phyloP scores from a whole-genome alignment of 2,797 vertebrate species.

The Steatocranus sp. region DNA sequence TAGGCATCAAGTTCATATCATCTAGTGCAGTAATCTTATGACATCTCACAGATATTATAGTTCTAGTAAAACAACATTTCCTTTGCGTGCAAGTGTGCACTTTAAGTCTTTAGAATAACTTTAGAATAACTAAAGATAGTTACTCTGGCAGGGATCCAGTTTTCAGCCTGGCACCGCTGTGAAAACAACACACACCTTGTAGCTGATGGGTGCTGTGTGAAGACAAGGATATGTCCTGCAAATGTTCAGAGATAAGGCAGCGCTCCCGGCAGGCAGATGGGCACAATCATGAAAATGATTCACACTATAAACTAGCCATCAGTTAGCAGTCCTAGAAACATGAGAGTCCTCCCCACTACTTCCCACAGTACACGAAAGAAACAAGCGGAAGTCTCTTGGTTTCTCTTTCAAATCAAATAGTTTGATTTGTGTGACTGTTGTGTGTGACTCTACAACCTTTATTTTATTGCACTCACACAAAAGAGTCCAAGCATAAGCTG shows the following conservation, averaged over 20 bases:
- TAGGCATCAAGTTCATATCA: background rate
- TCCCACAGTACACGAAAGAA: background rate
- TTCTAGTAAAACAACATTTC: background rate
- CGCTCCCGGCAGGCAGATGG: background rate
- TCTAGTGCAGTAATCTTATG: background rate
- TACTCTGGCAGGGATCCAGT: background rate
- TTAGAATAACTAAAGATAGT: background rate
- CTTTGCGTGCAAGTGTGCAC: background rate
- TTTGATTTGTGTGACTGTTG: background rate
- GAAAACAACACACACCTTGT: background rate
- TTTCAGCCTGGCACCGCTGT: background rate
- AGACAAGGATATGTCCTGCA: background rate
- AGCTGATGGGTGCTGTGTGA: background rate
- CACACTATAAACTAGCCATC: background rate
- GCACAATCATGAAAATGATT: background rate
- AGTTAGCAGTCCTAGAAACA: background rate
- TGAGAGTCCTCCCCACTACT: background rate
- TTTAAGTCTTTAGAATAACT: background rate
- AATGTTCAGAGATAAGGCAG: background rate
- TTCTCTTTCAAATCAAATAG: background rate
- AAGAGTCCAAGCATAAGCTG: background rate
- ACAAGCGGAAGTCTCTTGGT: background rate
- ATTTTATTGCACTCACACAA: background rate
- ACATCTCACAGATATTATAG: rapidly evolving
- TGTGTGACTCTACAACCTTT: background rate